These are phyloP conservation scores for Phalacrocorax aristotelis DNA, from an alignment of 2,113 vertebrate species.

Conservation along the genomic window DNA sequence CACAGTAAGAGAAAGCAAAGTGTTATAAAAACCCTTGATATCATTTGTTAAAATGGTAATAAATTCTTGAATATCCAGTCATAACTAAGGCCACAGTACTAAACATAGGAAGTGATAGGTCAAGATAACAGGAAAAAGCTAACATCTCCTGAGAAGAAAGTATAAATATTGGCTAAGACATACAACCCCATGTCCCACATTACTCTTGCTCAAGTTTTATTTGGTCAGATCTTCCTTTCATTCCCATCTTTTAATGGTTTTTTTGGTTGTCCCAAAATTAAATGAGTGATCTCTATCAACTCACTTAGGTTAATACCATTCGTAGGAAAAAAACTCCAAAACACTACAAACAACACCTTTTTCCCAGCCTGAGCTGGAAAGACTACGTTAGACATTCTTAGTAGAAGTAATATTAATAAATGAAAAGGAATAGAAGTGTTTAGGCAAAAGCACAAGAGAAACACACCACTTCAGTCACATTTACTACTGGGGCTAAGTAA, in stretches of 20 bases:
- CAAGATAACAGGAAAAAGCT: not conserved
- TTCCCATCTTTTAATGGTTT: not conserved
- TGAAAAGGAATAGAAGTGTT: not conserved
- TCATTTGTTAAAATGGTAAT: not conserved
- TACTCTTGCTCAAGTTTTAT: not conserved
- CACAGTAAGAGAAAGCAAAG: not conserved
- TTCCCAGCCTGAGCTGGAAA: not conserved
- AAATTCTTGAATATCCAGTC: not conserved
- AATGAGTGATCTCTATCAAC: not conserved
- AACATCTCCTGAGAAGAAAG: not conserved
- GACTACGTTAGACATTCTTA: not conserved
- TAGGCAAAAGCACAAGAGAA: not conserved
- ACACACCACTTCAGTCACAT: not conserved
- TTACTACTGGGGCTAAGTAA: not conserved
- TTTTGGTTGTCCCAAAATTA: not conserved
- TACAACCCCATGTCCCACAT: not conserved
- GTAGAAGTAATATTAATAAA: not conserved
- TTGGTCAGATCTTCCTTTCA: not conserved
- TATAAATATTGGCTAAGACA: not conserved
- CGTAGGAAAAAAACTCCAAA: not conserved
- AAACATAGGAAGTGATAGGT: not conserved
- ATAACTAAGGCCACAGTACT: not conserved
- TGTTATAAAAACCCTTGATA: not conserved
- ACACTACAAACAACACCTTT: not conserved
- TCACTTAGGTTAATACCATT: not conserved